These are phyloP conservation scores for Platorchestia sp. DNA, from an alignment of 1,140 invertebrate species.

Conservation along the genomic window DNA sequence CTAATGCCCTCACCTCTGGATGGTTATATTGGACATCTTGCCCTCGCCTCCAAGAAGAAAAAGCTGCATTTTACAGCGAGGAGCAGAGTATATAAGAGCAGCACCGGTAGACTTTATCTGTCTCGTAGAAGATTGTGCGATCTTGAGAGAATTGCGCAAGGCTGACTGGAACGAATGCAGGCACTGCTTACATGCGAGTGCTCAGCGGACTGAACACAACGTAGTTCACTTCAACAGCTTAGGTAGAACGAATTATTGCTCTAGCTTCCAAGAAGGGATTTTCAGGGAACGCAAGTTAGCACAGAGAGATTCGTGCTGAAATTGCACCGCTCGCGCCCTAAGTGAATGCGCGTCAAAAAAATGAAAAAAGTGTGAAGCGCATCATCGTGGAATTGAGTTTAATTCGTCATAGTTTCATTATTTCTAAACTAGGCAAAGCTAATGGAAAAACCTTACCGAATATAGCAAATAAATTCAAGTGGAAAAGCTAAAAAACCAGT, in stretches of 20 bases:
- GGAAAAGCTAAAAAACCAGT: not conserved
- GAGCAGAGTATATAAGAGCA: not conserved
- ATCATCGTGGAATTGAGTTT: not conserved
- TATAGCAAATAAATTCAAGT: not conserved
- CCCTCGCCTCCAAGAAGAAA: slow-evolving; percentile 40
- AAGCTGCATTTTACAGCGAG: not conserved
- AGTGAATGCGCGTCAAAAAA: not conserved
- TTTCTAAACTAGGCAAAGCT: no score
- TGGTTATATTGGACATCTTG: slow-evolving; percentile 50
- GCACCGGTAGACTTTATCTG: slow-evolving; percentile 34
- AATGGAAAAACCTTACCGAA: no score
- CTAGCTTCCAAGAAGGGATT: not conserved
- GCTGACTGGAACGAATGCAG: slow-evolving; percentile 17
- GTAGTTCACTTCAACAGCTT: not conserved
- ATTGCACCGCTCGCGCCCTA: not conserved
- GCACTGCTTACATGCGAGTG: not conserved
- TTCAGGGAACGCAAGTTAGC: no score
- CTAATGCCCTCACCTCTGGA: slow-evolving; percentile 20
- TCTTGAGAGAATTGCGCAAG: not conserved
- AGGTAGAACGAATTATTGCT: not conserved
- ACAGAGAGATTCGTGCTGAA: not conserved
- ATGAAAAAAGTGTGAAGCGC: not conserved
- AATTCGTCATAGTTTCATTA: not conserved
- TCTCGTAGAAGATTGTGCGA: slow-evolving; percentile 35
- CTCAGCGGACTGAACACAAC: not conserved